Conservation (phyloP, 1,140 invertebrate genomes). For the Nasonia vitripennis region DNA sequence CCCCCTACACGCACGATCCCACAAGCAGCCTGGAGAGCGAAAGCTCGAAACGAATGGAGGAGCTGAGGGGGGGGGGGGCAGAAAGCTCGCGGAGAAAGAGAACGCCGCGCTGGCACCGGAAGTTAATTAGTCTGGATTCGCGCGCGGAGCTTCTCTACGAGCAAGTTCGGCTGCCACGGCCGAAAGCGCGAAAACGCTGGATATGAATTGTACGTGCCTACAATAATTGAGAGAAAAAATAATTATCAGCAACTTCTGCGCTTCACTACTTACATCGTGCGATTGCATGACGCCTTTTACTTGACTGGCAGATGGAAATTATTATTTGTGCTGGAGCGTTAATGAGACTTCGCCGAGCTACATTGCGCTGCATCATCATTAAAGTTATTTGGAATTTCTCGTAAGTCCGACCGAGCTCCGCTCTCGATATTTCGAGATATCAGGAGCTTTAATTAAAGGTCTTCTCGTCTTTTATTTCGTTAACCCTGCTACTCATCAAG, state of each 20-base stretch:
- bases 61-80: background rate
- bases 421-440: background rate
- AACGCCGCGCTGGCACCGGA: constrained; percentile 29
- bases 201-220: constrained; percentile 20
- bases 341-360: constrained; percentile 12
- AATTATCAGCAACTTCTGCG: constrained; percentile 7
- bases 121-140: constrained; percentile 48
- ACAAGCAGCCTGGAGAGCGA: background rate
- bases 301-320: background rate
- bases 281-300: constrained; percentile 2
- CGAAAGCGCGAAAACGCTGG: background rate
- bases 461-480: no score
- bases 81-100: background rate
- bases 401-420: background rate
- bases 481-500: background rate
- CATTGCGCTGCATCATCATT: background rate
- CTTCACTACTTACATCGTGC: background rate
- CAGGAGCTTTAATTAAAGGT: background rate
- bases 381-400: constrained; percentile 7
- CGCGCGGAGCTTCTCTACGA: constrained; percentile 9
- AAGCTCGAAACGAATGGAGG: background rate
- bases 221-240: constrained; percentile 27
- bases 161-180: background rate
- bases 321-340: constrained; percentile 6
- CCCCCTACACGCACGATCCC: background rate